phyloP scores from a whole-genome alignment of 2,113 vertebrate genomes.

The Notarius quadriscutis region DNA sequence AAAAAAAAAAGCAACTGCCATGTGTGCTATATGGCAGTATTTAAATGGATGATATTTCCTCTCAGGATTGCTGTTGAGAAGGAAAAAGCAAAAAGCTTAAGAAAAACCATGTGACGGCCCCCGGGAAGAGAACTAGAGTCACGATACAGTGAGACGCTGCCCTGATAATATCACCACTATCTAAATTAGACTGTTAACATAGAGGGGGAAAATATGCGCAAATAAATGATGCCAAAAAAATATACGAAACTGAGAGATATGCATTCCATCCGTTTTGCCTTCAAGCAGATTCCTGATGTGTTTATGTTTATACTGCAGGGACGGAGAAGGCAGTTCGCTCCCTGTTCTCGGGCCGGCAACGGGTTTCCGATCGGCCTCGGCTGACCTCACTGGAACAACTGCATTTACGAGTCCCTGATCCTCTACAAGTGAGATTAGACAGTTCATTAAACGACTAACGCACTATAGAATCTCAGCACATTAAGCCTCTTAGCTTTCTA shows the following conservation, averaged over 20 bases:
- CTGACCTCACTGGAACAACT: background rate
- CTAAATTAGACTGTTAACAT: constrained; percentile 1
- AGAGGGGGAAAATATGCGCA: background rate
- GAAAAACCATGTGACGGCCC: background rate
- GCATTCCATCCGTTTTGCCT: background rate
- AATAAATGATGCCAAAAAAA: background rate
- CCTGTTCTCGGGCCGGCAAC: background rate
- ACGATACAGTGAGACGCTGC: background rate
- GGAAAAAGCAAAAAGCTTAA: background rate
- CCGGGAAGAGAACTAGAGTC: background rate
- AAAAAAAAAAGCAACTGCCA: background rate
- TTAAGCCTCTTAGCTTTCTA: constrained; percentile 6
- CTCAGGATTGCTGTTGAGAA: background rate
- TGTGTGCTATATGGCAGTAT: background rate
- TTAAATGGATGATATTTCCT: background rate
- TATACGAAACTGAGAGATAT: background rate
- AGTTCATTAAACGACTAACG: constrained; percentile 21
- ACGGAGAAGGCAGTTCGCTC: background rate
- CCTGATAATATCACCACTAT: background rate
- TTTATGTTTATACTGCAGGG: background rate
- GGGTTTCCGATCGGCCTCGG: constrained; percentile 3
- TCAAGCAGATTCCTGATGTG: background rate
- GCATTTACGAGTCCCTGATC: background rate
- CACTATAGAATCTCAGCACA: constrained; percentile 4
- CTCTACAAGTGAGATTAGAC: constrained; percentile 4